Evolutionary conservation across 1,140 invertebrate genomes (phyloP).

Genomic region (Brachionus asplanchnoidis): DNA sequence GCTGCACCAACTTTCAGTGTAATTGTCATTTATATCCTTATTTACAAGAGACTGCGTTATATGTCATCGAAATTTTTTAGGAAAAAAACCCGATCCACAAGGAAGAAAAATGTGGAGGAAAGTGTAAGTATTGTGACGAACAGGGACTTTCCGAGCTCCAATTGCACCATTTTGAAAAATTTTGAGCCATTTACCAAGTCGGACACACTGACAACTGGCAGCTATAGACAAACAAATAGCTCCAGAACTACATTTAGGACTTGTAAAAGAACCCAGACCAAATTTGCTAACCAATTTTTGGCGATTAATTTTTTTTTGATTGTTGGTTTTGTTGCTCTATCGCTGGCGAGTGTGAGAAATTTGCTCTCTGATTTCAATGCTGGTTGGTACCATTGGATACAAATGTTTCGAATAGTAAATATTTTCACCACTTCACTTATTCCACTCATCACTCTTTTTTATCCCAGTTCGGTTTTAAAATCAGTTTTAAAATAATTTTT

Average conservation of each 20-base stretch:
- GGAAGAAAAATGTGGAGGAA: background rate
- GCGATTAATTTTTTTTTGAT: conserved; percentile 10
- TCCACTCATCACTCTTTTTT: background rate
- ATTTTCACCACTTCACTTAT: background rate
- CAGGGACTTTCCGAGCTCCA: background rate
- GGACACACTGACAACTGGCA: background rate
- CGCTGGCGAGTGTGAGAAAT: conserved; percentile 21
- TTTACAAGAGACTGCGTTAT: background rate
- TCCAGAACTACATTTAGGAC: background rate
- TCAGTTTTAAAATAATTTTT: conserved; percentile 5
- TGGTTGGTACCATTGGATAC: background rate
- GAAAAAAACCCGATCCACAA: background rate
- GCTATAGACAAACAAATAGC: background rate
- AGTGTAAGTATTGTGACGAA: background rate
- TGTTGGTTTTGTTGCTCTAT: conserved; percentile 2
- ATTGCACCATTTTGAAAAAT: background rate
- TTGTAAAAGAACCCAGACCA: background rate
- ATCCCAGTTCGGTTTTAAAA: conserved; percentile 9
- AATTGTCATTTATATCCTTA: conserved; percentile 6
- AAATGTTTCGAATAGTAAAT: conserved; percentile 17
- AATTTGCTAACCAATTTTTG: conserved; percentile 32
- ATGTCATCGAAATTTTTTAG: background rate
- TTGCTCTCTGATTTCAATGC: background rate
- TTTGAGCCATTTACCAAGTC: background rate
- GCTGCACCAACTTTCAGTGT: conserved; percentile 12